These are phyloP conservation scores for Prionace glauca DNA, from an alignment of 2,797 vertebrate species.

Conservation along the genomic window DNA sequence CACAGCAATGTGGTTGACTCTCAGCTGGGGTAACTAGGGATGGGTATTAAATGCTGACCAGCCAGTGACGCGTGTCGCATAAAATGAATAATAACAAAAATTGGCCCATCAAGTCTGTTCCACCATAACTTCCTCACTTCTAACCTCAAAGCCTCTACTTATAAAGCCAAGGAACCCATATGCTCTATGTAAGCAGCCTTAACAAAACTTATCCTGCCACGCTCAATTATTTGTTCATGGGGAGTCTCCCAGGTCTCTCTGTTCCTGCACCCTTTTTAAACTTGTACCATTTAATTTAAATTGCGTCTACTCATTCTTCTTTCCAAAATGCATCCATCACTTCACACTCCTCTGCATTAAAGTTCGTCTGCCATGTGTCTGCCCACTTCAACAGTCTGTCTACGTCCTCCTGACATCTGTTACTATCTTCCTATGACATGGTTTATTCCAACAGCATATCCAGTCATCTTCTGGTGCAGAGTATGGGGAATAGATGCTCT, in stretches of 20 bases:
- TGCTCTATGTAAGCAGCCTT: neutral
- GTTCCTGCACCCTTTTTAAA: conserved; percentile 2
- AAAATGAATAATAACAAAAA: no score
- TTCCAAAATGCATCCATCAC: neutral
- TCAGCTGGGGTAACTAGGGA: no score
- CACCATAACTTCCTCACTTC: neutral
- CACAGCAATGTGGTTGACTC: no score
- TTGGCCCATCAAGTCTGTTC: no score
- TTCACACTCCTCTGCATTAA: neutral
- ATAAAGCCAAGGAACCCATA: neutral
- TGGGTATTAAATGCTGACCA: no score
- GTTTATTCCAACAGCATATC: neutral
- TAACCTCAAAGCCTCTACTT: neutral
- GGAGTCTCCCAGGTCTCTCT: neutral
- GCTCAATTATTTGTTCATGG: neutral
- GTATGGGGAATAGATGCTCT: neutral
- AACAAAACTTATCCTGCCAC: neutral
- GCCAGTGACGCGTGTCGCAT: no score
- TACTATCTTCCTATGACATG: neutral
- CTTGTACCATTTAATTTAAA: neutral
- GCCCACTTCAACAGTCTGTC: neutral
- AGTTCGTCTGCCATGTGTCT: conserved; percentile 4
- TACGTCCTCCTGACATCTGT: neutral
- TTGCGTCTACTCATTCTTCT: neutral
- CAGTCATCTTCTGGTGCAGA: neutral